Evolutionary conservation across 2,888 invertebrate species (phyloP), one percentile per base, ranked within the genome.

Genomic region (Esperia sulphurella): DNA sequence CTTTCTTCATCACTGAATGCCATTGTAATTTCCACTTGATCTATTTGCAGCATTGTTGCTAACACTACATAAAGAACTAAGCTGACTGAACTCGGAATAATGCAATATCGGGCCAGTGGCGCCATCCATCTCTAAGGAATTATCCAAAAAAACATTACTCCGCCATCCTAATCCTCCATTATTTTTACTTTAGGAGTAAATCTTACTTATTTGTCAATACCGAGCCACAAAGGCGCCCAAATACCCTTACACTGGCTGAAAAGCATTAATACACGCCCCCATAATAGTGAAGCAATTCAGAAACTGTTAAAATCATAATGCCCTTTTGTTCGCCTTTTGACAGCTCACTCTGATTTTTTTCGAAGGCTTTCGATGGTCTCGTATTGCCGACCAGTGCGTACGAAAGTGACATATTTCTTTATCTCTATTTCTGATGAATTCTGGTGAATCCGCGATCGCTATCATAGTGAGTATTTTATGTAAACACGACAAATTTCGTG

Each of bases 201-300:
- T 83, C 85, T 83, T 80, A 81, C 80, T 86, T 89, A 89, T 89
- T 89, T 89, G 89, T 89, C 89, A 88, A 89, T 89, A 89, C 81
- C 52, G 79, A 75, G 79, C 87, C 87, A 89, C 87, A 89, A 89
- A 81, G 80, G 83, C 80, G 71, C 71, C 83, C 86, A 87, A 89
- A 88, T 87, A 88, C 88, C 84, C 76, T 79, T 78, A 86, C 83
- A 81, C 78, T 84, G 71, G 75, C 62, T 74, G 77, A 80, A 85
- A 81, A 66, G 81, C 77, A 86, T 85, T n/a, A 87, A 87, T 88
- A 83, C 86, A 83, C 87, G 82, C 85, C 84, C 80, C 5, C 81
- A 83, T 86, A 87, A 88, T 87, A 86, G 75, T 70, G 64, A 58
- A 80, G 78, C 87, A 83, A 89, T 89, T 85, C 80, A 73, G 75